Base-by-base conservation (phyloP, 2,797 vertebrate species). In the Malacoraja senta region DNA sequence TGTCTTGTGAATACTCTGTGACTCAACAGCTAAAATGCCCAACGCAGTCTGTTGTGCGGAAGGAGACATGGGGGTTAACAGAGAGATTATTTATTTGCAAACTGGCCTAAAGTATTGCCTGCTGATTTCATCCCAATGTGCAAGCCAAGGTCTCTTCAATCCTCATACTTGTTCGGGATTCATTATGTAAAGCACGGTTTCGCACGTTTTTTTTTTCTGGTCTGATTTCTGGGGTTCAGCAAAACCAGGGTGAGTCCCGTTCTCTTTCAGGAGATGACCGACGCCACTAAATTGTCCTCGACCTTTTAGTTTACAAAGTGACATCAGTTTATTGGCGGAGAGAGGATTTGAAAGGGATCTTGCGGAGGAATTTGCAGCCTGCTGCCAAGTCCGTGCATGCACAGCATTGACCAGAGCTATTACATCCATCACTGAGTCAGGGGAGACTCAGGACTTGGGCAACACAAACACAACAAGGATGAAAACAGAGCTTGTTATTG, bases 401-500 rank as follows among this genome's bases (percentile, higher is more conserved):
- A 21, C 84, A 88, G 84, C 65, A 24, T 88, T 65, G 84, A 88
- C 84, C 84, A 88, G 61, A 88, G n/a, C 17, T 88, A 88, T 32
- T 88, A 65, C 84, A 88, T 88, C 44, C 61, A 65, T 88, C 61
- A 65, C 7, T 88, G 84, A 88, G 84, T 88, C 61, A 88, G 61
- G 84, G 17, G 84, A 88, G 61, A 32, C 61, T 65, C 61, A 8
- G 84, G 8, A 65, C 84, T 65, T 88, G 84, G 61, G 63, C 29
- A 65, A 88, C 61, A 68, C 53, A 63, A 86, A 63, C 12, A 44
- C 38, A 35, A 86, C 26, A 53, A 88, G 61, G 61, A 88, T 88
- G 61, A 63, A 88, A 88, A 88, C 61, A 88, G n/a, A 65, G 84
- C 84, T 88, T 88, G 84, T 88, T 88, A 88, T 65, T 65, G 61